These are phyloP conservation scores for Automeris io DNA, from an alignment of 2,888 invertebrate species.

Conservation along the genomic window DNA sequence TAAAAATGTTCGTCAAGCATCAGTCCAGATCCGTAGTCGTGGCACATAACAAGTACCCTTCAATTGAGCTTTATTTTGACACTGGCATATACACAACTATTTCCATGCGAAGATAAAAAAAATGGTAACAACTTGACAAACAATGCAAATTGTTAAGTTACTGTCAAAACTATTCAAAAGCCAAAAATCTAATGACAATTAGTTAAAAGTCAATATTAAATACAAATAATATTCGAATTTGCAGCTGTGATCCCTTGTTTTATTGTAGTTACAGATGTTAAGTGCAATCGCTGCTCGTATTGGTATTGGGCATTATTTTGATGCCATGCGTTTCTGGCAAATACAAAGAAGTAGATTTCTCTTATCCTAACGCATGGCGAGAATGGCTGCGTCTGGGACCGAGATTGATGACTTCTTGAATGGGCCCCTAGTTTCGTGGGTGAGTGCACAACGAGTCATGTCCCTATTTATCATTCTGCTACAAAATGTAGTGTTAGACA, in stretches of 20 bases:
- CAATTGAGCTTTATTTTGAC: too few relatives aligned
- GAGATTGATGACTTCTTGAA: slow-evolving; percentile 90
- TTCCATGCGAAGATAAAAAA: too few relatives aligned
- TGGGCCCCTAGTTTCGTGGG: slow-evolving; percentile 92
- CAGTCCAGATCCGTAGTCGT: too few relatives aligned
- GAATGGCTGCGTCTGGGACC: slow-evolving; percentile 80
- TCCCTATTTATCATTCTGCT: slow-evolving; percentile 44
- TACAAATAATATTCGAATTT: too few relatives aligned
- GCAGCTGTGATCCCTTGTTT: slow-evolving; percentile 6
- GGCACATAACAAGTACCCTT: too few relatives aligned
- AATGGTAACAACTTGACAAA: too few relatives aligned
- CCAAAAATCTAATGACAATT: too few relatives aligned
- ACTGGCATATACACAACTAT: too few relatives aligned
- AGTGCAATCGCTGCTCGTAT: slow-evolving; percentile 4
- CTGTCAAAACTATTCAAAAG: too few relatives aligned
- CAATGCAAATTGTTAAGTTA: too few relatives aligned
- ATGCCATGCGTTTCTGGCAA: slow-evolving; percentile 53
- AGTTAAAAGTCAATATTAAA: too few relatives aligned
- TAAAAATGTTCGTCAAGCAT: too few relatives aligned
- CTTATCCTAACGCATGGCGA: slow-evolving; percentile 58
- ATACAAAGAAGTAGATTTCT: slow-evolving; percentile 44
- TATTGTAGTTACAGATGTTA: slow-evolving; percentile 8
- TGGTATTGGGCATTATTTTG: slow-evolving; percentile 35
- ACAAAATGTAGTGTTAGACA: slow-evolving; percentile 47
- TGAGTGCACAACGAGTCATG: slow-evolving; percentile 76